These are phyloP conservation scores for Falco punctatus DNA, from an alignment of 2,113 vertebrate genomes.

Conservation along the genomic window DNA sequence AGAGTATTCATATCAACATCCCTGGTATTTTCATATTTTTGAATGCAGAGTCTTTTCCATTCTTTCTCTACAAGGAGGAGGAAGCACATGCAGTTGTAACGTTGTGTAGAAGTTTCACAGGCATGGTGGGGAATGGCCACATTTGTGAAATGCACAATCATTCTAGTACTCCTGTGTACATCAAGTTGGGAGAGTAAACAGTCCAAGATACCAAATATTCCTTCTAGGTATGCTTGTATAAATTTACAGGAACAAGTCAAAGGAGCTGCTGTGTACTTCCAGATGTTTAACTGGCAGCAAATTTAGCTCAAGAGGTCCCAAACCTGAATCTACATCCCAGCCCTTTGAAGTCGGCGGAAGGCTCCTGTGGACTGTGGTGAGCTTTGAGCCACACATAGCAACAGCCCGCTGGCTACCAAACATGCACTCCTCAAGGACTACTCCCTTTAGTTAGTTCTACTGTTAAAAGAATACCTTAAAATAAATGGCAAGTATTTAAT, in stretches of 20 bases:
- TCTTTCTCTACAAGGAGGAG: neutral
- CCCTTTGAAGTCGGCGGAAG: neutral
- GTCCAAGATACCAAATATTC: neutral
- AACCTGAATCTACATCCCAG: neutral
- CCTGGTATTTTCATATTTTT: neutral
- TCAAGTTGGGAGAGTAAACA: neutral
- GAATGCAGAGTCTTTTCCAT: neutral
- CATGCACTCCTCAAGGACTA: fast-evolving
- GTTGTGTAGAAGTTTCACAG: neutral
- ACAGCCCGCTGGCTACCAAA: neutral
- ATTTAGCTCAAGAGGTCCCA: neutral
- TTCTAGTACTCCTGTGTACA: neutral
- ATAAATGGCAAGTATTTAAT: neutral
- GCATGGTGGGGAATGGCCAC: neutral
- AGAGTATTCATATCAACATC: neutral
- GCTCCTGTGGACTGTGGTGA: neutral
- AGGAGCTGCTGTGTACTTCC: neutral
- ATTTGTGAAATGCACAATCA: fast-evolving
- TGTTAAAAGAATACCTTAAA: neutral
- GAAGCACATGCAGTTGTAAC: neutral
- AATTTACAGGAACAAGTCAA: neutral
- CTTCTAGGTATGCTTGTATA: neutral
- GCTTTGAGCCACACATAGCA: neutral
- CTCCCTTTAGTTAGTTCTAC: neutral
- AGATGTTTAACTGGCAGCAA: neutral